Percentiles rank a stretch among this genome's conserved stretches.
Conservation (phyloP, 2,113 vertebrate species). For the Haemorhous mexicanus region DNA sequence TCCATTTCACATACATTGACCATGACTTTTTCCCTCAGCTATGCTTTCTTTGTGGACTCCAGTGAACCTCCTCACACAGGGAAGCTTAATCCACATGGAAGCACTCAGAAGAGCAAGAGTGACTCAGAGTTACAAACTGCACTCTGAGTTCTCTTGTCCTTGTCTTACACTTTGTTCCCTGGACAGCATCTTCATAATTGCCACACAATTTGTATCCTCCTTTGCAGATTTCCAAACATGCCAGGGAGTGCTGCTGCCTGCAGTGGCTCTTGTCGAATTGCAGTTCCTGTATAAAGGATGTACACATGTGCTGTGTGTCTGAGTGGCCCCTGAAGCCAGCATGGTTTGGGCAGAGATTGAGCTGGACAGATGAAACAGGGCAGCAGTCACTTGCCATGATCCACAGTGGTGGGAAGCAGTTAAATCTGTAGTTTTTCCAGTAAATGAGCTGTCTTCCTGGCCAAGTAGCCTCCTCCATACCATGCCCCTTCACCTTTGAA, state of each 20-base stretch:
- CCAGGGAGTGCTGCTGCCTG: background rate
- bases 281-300: background rate
- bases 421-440: background rate
- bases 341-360: background rate
- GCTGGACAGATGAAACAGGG: background rate
- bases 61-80: background rate
- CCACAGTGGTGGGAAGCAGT: background rate
- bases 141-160: background rate
- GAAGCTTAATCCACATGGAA: background rate
- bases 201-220: background rate
- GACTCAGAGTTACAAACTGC: background rate
- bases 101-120: background rate
- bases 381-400: background rate
- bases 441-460: background rate
- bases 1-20: background rate
- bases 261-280: background rate
- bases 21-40: background rate
- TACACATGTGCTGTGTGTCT: accelerated
- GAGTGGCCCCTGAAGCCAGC: background rate
- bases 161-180: background rate
- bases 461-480: background rate
- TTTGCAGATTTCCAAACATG: background rate
- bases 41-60: background rate
- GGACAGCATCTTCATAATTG: background rate
- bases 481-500: background rate